Base-by-base conservation (phyloP, 1,140 invertebrate genomes). In the Hyles euphorbiae region DNA sequence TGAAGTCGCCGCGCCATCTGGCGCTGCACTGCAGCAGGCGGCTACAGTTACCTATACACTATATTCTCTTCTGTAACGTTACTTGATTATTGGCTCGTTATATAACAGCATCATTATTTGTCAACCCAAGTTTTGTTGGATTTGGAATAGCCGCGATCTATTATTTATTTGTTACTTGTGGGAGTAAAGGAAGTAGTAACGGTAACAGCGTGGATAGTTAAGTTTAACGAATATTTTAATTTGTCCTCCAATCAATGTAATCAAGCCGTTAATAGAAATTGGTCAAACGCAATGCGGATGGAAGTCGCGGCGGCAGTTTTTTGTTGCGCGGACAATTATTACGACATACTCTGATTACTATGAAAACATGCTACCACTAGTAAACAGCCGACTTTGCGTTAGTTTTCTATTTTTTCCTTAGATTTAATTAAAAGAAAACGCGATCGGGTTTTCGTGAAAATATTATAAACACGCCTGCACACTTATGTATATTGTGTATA, bases 341-440 rank as follows among this genome's bases (percentile, higher is more conserved):
- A 76, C 74, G 80, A 87, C 77, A 75, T 84, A 87, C 56, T 87
- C 83, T 83, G 74, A 77, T 87, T 79, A 83, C 80, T 67, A 69
- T 73, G 79, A 72, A 76, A 76, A 82, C 73, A 73, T 66, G 69
- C 70, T 76, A 12, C 58, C 57, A 69, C 63, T 54, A 58, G 56
- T 61, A 70, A 57, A 58, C 45, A 50, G 46, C 36, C 48, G 32
- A 43, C 36, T 56, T 60, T 58, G 61, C 58, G 34, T 58, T 32
- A 62, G 34, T 58, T 62, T 67, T 65, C 58, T 74, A 63, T 54
- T 58, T 64, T 56, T 48, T 43, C 5, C 11, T 12, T 10, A 40
- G 36, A 40, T 40, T 5, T 40, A 40, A 40, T 40, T 40, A 40
- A 40, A 40, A 40, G 36, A 40, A 40, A 40, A 40, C 8, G 36